Evolutionary conservation across 1,140 invertebrate species (phyloP), one percentile per base, ranked within the genome.

Genomic region (Octopus bimaculoides): DNA sequence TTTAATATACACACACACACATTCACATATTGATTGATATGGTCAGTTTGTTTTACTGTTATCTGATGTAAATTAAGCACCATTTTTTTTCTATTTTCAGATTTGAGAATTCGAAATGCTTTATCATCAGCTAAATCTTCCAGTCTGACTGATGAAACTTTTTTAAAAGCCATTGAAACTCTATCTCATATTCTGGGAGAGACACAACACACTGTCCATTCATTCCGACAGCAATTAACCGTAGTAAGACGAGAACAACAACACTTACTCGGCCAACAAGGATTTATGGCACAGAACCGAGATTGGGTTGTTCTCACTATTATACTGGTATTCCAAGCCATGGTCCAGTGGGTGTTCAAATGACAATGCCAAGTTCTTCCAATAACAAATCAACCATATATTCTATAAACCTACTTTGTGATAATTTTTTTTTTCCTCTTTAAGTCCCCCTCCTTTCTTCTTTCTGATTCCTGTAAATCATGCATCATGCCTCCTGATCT

Each of bases 271-370:
- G 61, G 76, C 4, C 56, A 71, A 0, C 74, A 78, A 12, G 76
- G 55, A 52, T n/a, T 66, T 17, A 55, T 78, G 66, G 54, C 80
- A 20, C 75, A 79, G 7, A 77, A 52, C 54, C 80, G 79, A 52
- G 84, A 85, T 17, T 88, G 87, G 87, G 55, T 88, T 17, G 78
- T 87, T 8, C 81, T 89, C 55, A 82, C 83, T 61, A 78, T 85
- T 9, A 78, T 88, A 9, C 83, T 89, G 14, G 55, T 85, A 4
- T 84, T 86, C 74, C 87, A 89, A 77, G 81, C 84, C 17, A 12
- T 89, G 26, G 75, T 88, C 41, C 87, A 88, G 79, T 88, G 84
- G 85, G 73, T 86, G 41, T 86, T 87, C 55, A 83, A 83, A 61
- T 84, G 75, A 74, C 20, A 61, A 61, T 61, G n/a, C 12, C 66